Conservation (phyloP, 2,888 invertebrate species). For the Ryuthela nishihirai region DNA sequence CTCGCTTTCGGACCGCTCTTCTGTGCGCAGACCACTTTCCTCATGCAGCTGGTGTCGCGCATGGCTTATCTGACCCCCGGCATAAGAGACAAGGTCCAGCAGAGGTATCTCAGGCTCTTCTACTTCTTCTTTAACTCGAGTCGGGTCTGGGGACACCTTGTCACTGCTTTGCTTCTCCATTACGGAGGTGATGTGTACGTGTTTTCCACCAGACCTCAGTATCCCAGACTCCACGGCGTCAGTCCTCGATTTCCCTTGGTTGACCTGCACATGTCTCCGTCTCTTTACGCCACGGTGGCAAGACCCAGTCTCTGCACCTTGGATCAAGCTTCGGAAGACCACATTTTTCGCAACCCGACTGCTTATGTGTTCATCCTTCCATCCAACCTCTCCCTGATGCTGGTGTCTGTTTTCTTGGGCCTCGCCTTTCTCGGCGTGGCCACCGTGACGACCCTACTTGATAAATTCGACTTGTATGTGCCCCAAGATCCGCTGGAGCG, state of each 20-base stretch:
- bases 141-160: constrained; percentile 34
- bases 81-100: constrained; percentile 34
- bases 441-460: constrained; percentile 30
- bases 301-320: constrained; percentile 27
- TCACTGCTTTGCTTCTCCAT: constrained; percentile 24
- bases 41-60: constrained; percentile 38
- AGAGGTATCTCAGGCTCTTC: constrained; percentile 36
- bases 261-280: constrained; percentile 26
- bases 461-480: constrained; percentile 38
- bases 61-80: constrained; percentile 36
- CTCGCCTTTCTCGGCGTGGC: constrained; percentile 34
- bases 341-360: constrained; percentile 21
- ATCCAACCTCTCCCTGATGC: constrained; percentile 33
- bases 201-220: constrained; percentile 24
- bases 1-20: constrained; percentile 37
- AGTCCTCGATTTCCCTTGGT: constrained; percentile 18
- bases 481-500: constrained; percentile 40
- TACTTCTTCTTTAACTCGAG: constrained; percentile 39
- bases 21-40: constrained; percentile 38
- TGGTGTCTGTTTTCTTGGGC: constrained; percentile 30
- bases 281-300: constrained; percentile 26
- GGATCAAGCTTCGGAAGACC: constrained; percentile 22
- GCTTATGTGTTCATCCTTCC: constrained; percentile 33
- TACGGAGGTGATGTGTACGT: constrained; percentile 33
- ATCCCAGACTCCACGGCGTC: constrained; percentile 11